A percentile compares a stretch with the other conserved stretches of the same genome.
Evolutionary conservation across 2,797 vertebrate genomes (phyloP).

Genomic region (Podarcis siculus): DNA sequence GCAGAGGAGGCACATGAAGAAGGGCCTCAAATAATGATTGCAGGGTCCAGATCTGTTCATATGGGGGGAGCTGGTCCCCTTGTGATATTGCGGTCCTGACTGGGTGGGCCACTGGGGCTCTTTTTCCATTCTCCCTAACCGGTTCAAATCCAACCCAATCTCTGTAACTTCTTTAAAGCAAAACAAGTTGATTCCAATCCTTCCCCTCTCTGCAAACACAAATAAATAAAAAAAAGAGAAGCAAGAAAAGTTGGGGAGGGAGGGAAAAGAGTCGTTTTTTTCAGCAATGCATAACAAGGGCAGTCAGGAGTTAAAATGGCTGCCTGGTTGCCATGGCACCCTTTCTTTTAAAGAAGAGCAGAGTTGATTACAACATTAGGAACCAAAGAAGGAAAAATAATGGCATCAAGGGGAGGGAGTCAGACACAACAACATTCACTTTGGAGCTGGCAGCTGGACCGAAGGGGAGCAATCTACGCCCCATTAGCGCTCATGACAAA

Average conservation of each 20-base stretch:
- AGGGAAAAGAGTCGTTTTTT: background rate
- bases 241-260: too few relatives aligned
- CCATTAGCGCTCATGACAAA: slow-evolving; percentile 13
- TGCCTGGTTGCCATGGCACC: slow-evolving; percentile 76
- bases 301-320: slow-evolving; percentile 70
- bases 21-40: too few relatives aligned
- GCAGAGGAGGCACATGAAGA: too few relatives aligned
- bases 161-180: background rate
- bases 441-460: slow-evolving; percentile 41
- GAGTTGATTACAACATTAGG: slow-evolving; percentile 75
- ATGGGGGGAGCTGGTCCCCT: too few relatives aligned
- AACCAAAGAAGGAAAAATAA: slow-evolving; percentile 56
- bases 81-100: too few relatives aligned
- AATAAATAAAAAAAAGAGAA: too few relatives aligned
- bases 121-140: background rate
- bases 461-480: slow-evolving; percentile 5
- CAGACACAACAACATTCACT: slow-evolving; percentile 3
- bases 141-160: background rate
- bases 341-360: slow-evolving; percentile 73
- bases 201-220: background rate
- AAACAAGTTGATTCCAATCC: background rate
- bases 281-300: slow-evolving; percentile 48
- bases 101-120: too few relatives aligned
- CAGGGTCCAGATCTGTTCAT: too few relatives aligned
- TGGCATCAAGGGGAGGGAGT: background rate